Percentiles rank a stretch among this genome's conserved stretches.
Conservation (phyloP, 2,113 vertebrate genomes). For the Mustelus asterias region DNA sequence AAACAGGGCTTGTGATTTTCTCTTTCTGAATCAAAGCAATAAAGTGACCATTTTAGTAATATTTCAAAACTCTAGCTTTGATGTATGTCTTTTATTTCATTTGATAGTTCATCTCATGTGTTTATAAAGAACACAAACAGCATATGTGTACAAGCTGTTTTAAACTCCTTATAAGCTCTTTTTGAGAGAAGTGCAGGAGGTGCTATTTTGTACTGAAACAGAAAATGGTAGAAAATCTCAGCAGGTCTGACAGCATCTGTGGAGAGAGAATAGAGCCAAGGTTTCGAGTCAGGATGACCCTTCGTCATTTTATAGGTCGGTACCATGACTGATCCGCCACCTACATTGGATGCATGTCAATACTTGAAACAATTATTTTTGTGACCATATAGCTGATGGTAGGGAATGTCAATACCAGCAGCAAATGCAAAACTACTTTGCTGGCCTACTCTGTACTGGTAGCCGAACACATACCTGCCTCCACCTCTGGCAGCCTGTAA, state of each 20-base stretch:
- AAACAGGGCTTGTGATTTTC: not conserved
- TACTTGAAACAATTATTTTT: not conserved
- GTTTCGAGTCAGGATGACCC: no score
- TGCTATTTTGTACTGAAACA: not conserved
- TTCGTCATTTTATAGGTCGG: no score
- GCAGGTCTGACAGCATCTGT: no score
- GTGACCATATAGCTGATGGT: not conserved
- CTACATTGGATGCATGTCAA: not conserved
- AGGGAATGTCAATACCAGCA: not conserved
- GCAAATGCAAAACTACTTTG: not conserved
- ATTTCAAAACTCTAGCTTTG: no score
- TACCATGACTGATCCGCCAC: not conserved
- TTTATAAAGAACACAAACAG: not conserved
- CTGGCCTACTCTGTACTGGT: not conserved
- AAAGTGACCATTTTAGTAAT: not conserved
- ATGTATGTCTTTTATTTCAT: not conserved
- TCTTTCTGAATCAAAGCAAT: not conserved
- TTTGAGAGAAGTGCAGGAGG: not conserved
- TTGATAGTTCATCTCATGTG: not conserved
- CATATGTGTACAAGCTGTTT: not conserved
- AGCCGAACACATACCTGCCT: not conserved
- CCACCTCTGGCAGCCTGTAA: not conserved
- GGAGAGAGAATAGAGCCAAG: no score
- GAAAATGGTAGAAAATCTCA: no score
- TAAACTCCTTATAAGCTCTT: not conserved